These are phyloP conservation scores for Lamproptera curius DNA, from an alignment of 2,888 invertebrate genomes.

Conservation along the genomic window DNA sequence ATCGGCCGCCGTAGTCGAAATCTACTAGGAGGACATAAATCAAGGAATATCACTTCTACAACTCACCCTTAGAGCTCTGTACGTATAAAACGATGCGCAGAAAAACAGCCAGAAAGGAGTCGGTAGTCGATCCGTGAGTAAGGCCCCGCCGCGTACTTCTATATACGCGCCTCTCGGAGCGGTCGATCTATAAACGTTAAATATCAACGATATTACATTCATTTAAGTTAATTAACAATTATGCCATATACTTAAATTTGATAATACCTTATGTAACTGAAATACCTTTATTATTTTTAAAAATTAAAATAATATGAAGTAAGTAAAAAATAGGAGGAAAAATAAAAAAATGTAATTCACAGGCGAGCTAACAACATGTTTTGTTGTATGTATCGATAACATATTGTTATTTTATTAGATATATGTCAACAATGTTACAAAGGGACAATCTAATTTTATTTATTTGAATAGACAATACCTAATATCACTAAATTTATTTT, in stretches of 20 bases:
- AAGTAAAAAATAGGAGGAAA: neutral
- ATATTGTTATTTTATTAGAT: too few species aligned
- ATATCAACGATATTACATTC: neutral
- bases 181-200: conserved; percentile 41
- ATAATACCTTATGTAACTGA: neutral
- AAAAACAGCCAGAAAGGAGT: conserved; percentile 47
- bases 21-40: too few species aligned
- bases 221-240: neutral
- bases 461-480: too few species aligned
- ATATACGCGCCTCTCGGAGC: conserved; percentile 44
- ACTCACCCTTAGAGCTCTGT: conserved; percentile 48
- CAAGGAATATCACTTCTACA: too few species aligned
- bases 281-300: neutral
- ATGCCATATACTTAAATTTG: too few species aligned
- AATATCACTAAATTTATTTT: too few species aligned
- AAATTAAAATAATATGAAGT: neutral
- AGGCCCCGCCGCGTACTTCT: conserved; percentile 48
- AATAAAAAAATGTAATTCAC: neutral
- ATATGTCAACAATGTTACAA: too few species aligned
- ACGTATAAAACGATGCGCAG: conserved; percentile 51
- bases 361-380: neutral
- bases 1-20: too few species aligned
- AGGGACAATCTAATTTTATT: too few species aligned
- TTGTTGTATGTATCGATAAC: neutral
- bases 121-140: conserved; percentile 56